A percentile compares a stretch with the other conserved stretches of the same genome.
These are phyloP conservation scores for Ischnura elegans DNA, from an alignment of 2,888 invertebrate species.

Conservation along the genomic window DNA sequence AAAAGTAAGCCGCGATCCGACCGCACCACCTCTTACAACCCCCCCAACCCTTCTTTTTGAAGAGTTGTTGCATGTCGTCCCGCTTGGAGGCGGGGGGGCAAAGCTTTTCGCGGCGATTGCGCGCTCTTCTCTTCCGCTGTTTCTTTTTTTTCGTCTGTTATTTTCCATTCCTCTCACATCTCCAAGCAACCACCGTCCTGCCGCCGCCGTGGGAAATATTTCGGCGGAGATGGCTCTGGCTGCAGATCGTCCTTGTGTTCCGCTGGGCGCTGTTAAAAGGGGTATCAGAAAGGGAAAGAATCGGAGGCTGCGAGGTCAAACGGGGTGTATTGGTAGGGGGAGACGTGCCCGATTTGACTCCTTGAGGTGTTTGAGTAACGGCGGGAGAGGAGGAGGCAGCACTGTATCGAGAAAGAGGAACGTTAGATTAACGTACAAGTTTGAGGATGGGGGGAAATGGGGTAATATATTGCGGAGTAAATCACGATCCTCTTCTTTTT, in stretches of 20 bases:
- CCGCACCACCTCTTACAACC: background rate
- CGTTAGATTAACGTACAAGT: no score
- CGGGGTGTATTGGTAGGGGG: background rate
- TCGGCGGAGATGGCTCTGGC: slow-evolving; percentile 9
- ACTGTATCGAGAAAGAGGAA: background rate
- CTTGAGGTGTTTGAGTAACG: slow-evolving; percentile 5
- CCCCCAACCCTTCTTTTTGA: background rate
- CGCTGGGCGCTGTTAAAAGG: background rate
- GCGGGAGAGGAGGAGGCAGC: background rate
- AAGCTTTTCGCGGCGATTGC: background rate
- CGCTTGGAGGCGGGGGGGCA: background rate
- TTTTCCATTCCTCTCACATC: background rate
- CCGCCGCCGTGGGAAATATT: slow-evolving; percentile 42
- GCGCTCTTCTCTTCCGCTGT: background rate
- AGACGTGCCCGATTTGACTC: background rate
- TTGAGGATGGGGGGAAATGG: background rate
- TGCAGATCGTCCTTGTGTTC: background rate
- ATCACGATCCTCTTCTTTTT: background rate
- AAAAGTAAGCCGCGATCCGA: background rate
- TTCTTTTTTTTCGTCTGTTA: background rate
- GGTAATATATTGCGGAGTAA: slow-evolving; percentile 16
- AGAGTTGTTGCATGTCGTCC: slow-evolving; percentile 2
- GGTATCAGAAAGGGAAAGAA: background rate
- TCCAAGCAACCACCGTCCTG: background rate
- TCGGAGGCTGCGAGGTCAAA: background rate